Evolutionary conservation across 2,888 invertebrate genomes (phyloP).

Genomic region (Ochropleura leucogaster): DNA sequence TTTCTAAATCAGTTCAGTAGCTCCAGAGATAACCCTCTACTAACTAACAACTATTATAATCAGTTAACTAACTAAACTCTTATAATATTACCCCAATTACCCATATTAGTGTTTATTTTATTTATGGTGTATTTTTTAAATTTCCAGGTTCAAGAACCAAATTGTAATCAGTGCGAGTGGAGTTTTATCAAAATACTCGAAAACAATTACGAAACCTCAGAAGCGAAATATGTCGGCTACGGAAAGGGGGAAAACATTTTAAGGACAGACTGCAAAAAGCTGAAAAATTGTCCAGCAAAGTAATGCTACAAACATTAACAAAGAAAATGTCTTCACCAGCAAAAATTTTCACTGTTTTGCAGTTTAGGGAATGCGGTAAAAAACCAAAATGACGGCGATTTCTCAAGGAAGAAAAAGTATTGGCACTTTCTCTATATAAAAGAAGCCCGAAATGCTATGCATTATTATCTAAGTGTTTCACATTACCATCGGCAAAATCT

Average conservation of each 20-base stretch:
- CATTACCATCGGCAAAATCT: constrained; percentile 3
- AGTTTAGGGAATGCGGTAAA: background rate
- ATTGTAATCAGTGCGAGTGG: background rate
- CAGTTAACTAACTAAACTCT: too few species aligned
- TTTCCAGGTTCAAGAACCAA: background rate
- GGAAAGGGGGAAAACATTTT: background rate
- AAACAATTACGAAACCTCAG: background rate
- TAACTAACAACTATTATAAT: too few species aligned
- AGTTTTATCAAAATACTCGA: background rate
- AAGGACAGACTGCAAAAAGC: constrained; percentile 6
- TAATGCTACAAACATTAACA: too few species aligned
- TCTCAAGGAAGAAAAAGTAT: too few species aligned
- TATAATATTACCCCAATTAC: too few species aligned
- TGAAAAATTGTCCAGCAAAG: constrained; percentile 3
- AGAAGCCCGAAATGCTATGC: constrained; percentile 25
- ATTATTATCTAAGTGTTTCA: constrained; percentile 1
- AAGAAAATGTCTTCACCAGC: constrained; percentile 12
- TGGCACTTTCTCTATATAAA: constrained; percentile 19
- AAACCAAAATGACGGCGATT: too few species aligned
- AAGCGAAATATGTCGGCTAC: background rate
- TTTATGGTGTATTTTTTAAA: background rate
- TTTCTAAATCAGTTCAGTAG: too few species aligned
- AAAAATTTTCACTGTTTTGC: constrained; percentile 7
- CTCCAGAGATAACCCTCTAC: too few species aligned
- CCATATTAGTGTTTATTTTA: too few species aligned